A percentile compares a stretch with the other conserved stretches of the same genome.
phyloP scores from a whole-genome alignment of 2,113 vertebrate species.

The Ammodytes marinus region DNA sequence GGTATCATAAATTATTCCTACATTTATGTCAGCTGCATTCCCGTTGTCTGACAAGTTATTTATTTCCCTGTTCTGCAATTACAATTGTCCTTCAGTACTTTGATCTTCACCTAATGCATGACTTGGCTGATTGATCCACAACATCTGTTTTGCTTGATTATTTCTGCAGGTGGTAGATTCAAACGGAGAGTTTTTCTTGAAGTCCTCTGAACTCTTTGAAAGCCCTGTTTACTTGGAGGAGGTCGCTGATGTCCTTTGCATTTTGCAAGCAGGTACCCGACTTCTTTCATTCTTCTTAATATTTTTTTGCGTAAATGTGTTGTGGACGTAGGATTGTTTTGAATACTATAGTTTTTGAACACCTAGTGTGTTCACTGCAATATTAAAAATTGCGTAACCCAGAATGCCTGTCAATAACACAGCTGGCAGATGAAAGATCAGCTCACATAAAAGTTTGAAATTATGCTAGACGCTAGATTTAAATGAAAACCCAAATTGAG shows the following conservation, averaged over 20 bases:
- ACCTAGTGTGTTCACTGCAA: background rate
- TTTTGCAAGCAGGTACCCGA: slow-evolving; percentile 95
- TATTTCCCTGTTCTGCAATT: background rate
- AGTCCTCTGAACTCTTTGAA: slow-evolving; percentile 97
- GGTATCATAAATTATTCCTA: background rate
- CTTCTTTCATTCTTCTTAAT: background rate
- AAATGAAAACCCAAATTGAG: too few relatives aligned
- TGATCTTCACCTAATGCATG: background rate
- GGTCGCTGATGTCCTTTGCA: slow-evolving; percentile 98
- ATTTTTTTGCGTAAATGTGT: slow-evolving; percentile 1
- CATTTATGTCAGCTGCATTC: slow-evolving; percentile 14
- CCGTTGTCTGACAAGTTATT: background rate
- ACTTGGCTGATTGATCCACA: background rate
- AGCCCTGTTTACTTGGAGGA: slow-evolving; percentile 97
- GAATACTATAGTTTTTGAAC: background rate
- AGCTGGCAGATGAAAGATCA: background rate
- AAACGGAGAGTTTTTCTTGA: slow-evolving; percentile 95
- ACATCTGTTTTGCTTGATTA: slow-evolving; percentile 16
- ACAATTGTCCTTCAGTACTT: slow-evolving; percentile 6
- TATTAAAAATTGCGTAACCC: background rate
- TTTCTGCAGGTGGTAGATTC: slow-evolving; percentile 90
- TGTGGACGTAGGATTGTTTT: background rate
- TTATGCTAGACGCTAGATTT: too few relatives aligned
- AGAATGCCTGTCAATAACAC: background rate
- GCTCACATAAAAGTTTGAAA: too few relatives aligned